Conservation (phyloP, 2,888 invertebrate genomes). For the Melieria crassipennis region DNA sequence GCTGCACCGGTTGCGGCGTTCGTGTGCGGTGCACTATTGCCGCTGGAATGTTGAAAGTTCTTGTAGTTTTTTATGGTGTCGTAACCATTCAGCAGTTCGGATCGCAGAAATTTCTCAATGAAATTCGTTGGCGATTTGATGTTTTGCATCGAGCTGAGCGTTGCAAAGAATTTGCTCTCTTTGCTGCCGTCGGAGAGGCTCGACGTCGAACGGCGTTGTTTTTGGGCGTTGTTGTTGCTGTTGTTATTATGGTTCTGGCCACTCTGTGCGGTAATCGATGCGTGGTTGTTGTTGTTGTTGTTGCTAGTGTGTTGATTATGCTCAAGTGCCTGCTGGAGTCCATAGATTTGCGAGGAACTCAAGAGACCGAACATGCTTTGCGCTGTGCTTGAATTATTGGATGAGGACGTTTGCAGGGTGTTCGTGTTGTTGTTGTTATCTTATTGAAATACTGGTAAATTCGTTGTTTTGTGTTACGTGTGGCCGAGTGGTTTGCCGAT, state of each 20-base stretch:
- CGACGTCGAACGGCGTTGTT: constrained; percentile 36
- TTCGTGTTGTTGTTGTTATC: neutral
- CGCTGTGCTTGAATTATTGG: neutral
- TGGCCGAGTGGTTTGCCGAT: too few species aligned
- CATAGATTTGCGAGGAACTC: constrained; percentile 62
- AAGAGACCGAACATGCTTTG: constrained; percentile 61
- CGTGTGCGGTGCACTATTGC: constrained; percentile 13
- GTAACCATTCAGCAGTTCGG: constrained; percentile 58
- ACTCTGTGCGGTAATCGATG: constrained; percentile 19
- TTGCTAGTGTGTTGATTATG: constrained; percentile 45
- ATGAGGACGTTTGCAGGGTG: neutral
- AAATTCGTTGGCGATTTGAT: constrained; percentile 58
- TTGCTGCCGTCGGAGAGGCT: constrained; percentile 38
- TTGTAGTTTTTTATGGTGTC: constrained; percentile 54
- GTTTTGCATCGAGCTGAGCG: constrained; percentile 47
- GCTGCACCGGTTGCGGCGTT: constrained; percentile 13
- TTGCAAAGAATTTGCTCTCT: constrained; percentile 50
- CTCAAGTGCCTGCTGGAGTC: constrained; percentile 52
- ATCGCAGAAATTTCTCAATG: constrained; percentile 60
- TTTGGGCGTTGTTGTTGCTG: constrained; percentile 32
- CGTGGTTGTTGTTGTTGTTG: constrained; percentile 38
- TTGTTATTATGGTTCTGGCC: constrained; percentile 23
- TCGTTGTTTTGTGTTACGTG: neutral
- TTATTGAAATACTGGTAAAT: neutral
- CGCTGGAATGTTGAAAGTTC: constrained; percentile 42